Evolutionary conservation across 2,888 invertebrate species (phyloP).

Genomic region (Cataglyphis livida): DNA sequence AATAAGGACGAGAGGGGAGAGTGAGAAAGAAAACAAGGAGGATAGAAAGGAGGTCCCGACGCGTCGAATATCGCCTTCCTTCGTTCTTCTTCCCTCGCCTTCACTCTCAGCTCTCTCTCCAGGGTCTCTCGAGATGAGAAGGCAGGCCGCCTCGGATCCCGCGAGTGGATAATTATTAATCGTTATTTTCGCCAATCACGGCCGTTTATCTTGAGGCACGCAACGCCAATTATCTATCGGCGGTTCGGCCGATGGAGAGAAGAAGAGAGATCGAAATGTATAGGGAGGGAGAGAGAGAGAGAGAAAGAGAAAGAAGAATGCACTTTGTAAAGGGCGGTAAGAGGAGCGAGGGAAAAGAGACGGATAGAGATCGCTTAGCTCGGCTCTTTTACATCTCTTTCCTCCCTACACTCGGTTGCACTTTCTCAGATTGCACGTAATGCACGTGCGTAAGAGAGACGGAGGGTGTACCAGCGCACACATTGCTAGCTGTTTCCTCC

Average conservation of each 20-base stretch:
- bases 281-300: constrained; percentile 26
- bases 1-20: constrained; percentile 4
- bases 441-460: constrained; percentile 38
- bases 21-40: constrained; percentile 33
- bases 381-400: constrained; percentile 57
- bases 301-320: constrained; percentile 3
- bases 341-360: constrained; percentile 57
- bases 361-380: constrained; percentile 61
- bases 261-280: constrained; percentile 54
- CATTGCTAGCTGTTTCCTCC: constrained; percentile 27
- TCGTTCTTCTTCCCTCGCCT: constrained; percentile 33
- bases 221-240: constrained; percentile 84
- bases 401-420: constrained; percentile 34
- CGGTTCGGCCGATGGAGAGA: constrained; percentile 69
- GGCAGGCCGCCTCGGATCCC: constrained; percentile 80
- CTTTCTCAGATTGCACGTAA: constrained; percentile 28
- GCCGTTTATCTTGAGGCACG: constrained; percentile 84
- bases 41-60: constrained; percentile 61
- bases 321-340: constrained; percentile 30
- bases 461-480: background rate
- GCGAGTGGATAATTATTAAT: constrained; percentile 84
- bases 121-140: constrained; percentile 77
- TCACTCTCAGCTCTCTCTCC: constrained; percentile 54
- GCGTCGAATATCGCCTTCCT: constrained; percentile 62
- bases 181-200: constrained; percentile 85